Conservation (phyloP, 2,797 vertebrate genomes). For the Pantherophis vulpinus region DNA sequence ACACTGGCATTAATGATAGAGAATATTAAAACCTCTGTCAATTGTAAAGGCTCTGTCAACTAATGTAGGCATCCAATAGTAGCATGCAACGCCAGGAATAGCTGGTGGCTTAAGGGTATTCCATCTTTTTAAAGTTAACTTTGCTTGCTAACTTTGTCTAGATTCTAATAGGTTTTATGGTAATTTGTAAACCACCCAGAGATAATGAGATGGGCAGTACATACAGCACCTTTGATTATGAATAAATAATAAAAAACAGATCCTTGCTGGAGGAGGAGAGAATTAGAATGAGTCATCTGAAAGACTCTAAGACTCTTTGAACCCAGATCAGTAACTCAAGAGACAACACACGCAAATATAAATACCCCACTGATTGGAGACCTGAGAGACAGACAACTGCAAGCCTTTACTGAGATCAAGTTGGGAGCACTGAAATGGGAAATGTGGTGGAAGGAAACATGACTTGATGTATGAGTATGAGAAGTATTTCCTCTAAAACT, state of each 20-base stretch:
- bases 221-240: neutral
- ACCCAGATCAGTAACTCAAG: neutral
- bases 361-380: neutral
- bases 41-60: neutral
- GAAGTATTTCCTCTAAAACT: neutral
- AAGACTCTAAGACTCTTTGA: neutral
- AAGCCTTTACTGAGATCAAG: neutral
- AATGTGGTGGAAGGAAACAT: neutral
- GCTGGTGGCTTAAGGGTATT: neutral
- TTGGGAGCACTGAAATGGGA: neutral
- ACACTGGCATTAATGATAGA: neutral
- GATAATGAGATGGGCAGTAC: neutral
- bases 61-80: neutral
- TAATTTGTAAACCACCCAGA: neutral
- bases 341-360: neutral
- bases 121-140: neutral
- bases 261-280: neutral
- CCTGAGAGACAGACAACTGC: neutral
- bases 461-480: neutral
- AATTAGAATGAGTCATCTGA: neutral
- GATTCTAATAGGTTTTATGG: neutral
- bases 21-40: neutral
- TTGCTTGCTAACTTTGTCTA: neutral
- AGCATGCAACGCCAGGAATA: neutral
- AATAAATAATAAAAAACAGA: neutral